These are phyloP conservation scores for Syrphus vitripennis DNA, from an alignment of 2,888 invertebrate genomes.

Conservation along the genomic window DNA sequence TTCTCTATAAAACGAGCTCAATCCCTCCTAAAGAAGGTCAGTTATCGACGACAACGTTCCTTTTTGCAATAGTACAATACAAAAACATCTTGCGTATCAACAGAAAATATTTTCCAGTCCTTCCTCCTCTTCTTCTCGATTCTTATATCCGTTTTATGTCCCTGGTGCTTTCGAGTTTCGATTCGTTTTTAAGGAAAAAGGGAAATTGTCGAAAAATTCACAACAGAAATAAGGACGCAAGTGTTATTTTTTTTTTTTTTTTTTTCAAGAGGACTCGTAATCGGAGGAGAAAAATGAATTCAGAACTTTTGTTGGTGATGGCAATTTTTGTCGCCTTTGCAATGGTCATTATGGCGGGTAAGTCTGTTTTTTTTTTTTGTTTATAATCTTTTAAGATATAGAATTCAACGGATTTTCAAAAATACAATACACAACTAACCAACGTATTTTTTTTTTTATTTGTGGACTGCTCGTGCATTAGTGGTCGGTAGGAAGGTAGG, in stretches of 20 bases:
- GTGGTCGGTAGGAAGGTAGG: too few relatives aligned
- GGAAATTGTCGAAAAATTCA: slow-evolving; percentile 20
- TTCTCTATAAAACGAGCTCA: slow-evolving; percentile 55
- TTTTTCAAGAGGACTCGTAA: slow-evolving; percentile 10
- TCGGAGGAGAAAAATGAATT: slow-evolving; percentile 34
- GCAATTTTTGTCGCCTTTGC: slow-evolving; percentile 44
- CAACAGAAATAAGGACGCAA: slow-evolving; percentile 17
- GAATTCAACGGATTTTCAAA: slow-evolving; percentile 8
- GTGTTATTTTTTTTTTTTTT: too few relatives aligned
- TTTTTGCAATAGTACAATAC: not conserved
- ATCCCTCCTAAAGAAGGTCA: slow-evolving; percentile 53
- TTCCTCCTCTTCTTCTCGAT: not conserved
- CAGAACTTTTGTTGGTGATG: slow-evolving; percentile 29
- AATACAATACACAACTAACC: not conserved
- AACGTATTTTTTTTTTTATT: not conserved
- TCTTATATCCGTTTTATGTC: slow-evolving; percentile 6
- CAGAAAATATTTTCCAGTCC: slow-evolving; percentile 48
- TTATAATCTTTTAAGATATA: not conserved
- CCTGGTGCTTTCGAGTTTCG: slow-evolving; percentile 18
- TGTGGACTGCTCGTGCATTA: not conserved
- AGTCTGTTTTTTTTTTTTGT: slow-evolving; percentile 3
- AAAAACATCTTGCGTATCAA: slow-evolving; percentile 62
- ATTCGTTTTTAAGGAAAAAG: slow-evolving; percentile 37
- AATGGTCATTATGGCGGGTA: slow-evolving; percentile 50
- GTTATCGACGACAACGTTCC: slow-evolving; percentile 51